A percentile compares a stretch with the other conserved stretches of the same genome.
These are phyloP conservation scores for Dinothrombium tinctorium DNA, from an alignment of 1,140 invertebrate genomes.

Conservation along the genomic window DNA sequence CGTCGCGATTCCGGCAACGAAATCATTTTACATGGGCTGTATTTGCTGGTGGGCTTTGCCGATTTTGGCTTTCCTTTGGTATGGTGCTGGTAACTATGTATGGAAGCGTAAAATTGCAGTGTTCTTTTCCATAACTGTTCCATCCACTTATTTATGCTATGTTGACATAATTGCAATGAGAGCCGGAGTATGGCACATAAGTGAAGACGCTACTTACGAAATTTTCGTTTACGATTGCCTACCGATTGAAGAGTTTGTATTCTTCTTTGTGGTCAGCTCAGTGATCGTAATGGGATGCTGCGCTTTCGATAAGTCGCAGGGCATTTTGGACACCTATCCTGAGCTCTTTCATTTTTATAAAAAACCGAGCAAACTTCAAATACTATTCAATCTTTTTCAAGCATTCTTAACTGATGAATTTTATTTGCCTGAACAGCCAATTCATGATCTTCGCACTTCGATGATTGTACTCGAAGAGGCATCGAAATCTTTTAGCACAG, in stretches of 20 bases:
- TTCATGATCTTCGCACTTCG: neutral
- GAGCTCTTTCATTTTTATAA: neutral
- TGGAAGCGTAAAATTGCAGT: neutral
- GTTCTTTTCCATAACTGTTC: neutral
- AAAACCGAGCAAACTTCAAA: too few species aligned
- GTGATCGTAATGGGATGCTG: neutral
- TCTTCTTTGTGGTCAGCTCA: neutral
- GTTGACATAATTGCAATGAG: neutral
- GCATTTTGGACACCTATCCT: neutral
- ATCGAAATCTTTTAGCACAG: constrained; percentile 1
- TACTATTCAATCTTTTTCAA: too few species aligned
- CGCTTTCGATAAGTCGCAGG: neutral
- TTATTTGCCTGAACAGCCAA: neutral
- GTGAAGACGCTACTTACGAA: neutral
- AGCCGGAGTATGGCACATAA: neutral
- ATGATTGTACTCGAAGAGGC: neutral
- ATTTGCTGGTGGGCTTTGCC: neutral
- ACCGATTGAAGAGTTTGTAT: neutral
- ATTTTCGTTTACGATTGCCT: neutral
- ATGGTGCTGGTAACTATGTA: constrained; percentile 1
- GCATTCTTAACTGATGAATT: neutral
- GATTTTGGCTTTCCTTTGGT: neutral
- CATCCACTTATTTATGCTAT: neutral
- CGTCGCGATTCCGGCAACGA: neutral
- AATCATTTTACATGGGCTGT: neutral